These are phyloP conservation scores for Heliconius congener DNA, from an alignment of 1,140 invertebrate species.

Conservation along the genomic window DNA sequence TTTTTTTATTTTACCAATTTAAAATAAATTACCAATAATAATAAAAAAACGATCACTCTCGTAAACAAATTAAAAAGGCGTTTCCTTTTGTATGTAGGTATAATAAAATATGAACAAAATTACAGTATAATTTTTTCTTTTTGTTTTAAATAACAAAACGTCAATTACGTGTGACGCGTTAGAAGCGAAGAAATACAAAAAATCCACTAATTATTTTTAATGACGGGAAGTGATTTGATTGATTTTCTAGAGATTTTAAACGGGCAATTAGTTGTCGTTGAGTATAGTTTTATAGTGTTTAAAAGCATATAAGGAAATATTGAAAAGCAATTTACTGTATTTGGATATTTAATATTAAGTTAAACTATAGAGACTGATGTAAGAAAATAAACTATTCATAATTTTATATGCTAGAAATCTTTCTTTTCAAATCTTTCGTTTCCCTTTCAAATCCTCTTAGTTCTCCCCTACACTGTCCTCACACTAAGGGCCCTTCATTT, in stretches of 20 bases:
- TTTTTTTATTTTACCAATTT: too few relatives aligned
- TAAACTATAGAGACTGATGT: not conserved
- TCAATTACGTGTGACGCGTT: not conserved
- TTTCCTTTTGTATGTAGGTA: not conserved
- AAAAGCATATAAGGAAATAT: not conserved
- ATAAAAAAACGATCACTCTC: not conserved
- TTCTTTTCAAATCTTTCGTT: too few relatives aligned
- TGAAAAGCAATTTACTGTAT: not conserved
- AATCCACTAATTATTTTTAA: not conserved
- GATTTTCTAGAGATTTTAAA: constrained; percentile 6
- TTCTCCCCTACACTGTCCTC: too few relatives aligned
- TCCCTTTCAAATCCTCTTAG: too few relatives aligned
- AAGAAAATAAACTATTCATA: not conserved
- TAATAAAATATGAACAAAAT: not conserved
- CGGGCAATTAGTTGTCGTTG: not conserved
- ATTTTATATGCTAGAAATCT: too few relatives aligned
- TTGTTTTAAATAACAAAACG: not conserved
- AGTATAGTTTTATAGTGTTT: not conserved
- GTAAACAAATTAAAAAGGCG: not conserved
- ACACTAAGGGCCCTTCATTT: too few relatives aligned
- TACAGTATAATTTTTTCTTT: not conserved
- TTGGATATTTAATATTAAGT: not conserved
- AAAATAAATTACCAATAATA: not conserved
- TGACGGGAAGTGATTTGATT: not conserved
- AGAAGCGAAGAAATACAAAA: not conserved